Evolutionary conservation across 2,113 vertebrate genomes (phyloP).

Genomic region (Paramisgurnus dabryanus): DNA sequence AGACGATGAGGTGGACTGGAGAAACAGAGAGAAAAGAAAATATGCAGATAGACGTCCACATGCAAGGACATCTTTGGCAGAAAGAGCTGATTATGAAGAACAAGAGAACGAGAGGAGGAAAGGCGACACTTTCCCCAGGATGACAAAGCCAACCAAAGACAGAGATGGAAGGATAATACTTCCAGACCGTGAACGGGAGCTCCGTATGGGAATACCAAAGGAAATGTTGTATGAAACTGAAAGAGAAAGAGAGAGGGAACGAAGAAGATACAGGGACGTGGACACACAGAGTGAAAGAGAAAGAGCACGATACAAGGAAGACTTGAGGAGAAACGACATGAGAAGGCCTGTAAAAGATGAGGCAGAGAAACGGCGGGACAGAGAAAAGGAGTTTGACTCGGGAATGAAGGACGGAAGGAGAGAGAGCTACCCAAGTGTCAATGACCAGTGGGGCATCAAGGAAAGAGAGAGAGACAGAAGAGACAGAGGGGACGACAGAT

Average conservation of each 20-base stretch:
- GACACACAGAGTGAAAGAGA: slow-evolving; percentile 48
- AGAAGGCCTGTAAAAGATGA: slow-evolving; percentile 52
- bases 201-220: not conserved
- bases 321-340: slow-evolving; percentile 45
- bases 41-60: slow-evolving; percentile 51
- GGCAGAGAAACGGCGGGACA: slow-evolving; percentile 47
- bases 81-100: slow-evolving; percentile 23
- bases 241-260: slow-evolving; percentile 42
- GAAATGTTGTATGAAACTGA: slow-evolving; percentile 34
- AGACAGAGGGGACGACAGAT: slow-evolving; percentile 56
- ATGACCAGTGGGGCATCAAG: slow-evolving; percentile 47
- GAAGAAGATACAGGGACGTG: slow-evolving; percentile 48
- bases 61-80: slow-evolving; percentile 42
- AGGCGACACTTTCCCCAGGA: slow-evolving; percentile 71
- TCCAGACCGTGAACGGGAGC: slow-evolving; percentile 35
- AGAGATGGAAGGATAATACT: slow-evolving; percentile 19
- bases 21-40: slow-evolving; percentile 46
- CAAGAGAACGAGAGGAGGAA: slow-evolving; percentile 53
- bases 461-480: slow-evolving; percentile 52
- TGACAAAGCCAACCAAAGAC: slow-evolving; percentile 53
- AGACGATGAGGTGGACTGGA: slow-evolving; percentile 57
- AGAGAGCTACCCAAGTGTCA: slow-evolving; percentile 47
- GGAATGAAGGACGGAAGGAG: slow-evolving; percentile 54
- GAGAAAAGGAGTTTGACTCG: slow-evolving; percentile 47
- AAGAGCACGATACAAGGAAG: slow-evolving; percentile 51